phyloP scores from a whole-genome alignment of 92 coral and sea anemone species.

The Heteractis magnifica region DNA sequence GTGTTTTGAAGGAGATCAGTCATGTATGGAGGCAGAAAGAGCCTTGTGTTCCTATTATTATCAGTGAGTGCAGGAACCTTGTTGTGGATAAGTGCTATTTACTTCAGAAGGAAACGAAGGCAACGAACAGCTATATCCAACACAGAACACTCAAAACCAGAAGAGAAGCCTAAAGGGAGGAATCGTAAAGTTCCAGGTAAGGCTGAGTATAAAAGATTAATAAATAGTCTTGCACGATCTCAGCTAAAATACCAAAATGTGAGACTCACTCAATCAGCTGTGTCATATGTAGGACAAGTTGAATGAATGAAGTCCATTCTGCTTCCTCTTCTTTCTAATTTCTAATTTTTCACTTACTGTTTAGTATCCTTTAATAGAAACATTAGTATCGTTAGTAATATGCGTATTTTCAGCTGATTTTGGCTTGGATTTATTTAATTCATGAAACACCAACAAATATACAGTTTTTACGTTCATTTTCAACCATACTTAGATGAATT shows the following conservation, averaged over 20 bases:
- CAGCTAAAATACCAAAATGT: too few species aligned
- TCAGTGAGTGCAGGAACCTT: conserved; percentile 72
- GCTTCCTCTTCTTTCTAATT: too few species aligned
- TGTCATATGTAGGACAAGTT: not conserved
- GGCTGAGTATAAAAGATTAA: not conserved
- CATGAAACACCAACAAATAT: too few species aligned
- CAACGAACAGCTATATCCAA: conserved; percentile 48
- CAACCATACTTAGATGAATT: too few species aligned
- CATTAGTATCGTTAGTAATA: too few species aligned
- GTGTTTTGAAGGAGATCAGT: not conserved
- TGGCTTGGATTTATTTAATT: too few species aligned
- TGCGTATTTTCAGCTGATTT: too few species aligned
- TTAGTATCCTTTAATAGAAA: too few species aligned
- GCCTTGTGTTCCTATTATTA: conserved; percentile 28
- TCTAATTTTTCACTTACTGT: too few species aligned
- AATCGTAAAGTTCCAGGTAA: conserved; percentile 20
- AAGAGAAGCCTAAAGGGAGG: conserved; percentile 20
- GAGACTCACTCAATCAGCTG: not conserved
- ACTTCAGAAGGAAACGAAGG: conserved; percentile 74
- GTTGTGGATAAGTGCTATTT: conserved; percentile 60
- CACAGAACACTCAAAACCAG: conserved; percentile 5
- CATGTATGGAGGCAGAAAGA: conserved; percentile 36
- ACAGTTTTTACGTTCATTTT: too few species aligned
- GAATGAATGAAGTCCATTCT: not conserved
- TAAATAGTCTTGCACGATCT: too few species aligned